Conservation (phyloP, 2,888 invertebrate genomes). For the Zygogramma bicolorata region DNA sequence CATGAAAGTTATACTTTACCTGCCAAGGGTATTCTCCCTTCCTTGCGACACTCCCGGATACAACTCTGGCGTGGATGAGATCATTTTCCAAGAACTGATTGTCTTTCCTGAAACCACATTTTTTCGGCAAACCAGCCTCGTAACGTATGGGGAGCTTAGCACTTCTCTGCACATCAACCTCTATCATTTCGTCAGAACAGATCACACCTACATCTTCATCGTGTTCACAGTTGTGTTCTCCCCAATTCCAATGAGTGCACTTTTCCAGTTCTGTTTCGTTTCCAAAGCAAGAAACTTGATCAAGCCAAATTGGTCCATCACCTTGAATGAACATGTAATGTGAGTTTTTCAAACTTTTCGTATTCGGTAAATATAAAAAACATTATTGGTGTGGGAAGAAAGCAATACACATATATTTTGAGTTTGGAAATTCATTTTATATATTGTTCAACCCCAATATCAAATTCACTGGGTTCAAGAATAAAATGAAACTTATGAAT, state of each 20-base stretch:
- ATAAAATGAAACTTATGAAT: too few relatives aligned
- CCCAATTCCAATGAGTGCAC: conserved; percentile 78
- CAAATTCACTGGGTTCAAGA: too few relatives aligned
- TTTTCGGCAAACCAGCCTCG: conserved; percentile 37
- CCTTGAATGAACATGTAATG: conserved; percentile 55
- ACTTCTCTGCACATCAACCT: conserved; percentile 48
- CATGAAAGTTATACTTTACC: conserved; percentile 62
- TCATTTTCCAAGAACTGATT: conserved; percentile 65
- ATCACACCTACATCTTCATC: conserved; percentile 75
- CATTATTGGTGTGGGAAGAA: too few relatives aligned
- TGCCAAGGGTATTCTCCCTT: conserved; percentile 83
- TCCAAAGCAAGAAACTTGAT: conserved; percentile 77
- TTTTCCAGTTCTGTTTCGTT: conserved; percentile 74
- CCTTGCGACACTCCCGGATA: conserved; percentile 73
- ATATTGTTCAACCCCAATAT: too few relatives aligned
- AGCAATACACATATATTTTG: too few relatives aligned
- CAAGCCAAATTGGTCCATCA: conserved; percentile 78
- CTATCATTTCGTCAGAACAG: conserved; percentile 63
- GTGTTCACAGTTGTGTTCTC: conserved; percentile 79
- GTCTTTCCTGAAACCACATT: conserved; percentile 70
- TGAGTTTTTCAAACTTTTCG: background rate
- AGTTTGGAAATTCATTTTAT: too few relatives aligned
- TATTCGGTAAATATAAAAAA: too few relatives aligned
- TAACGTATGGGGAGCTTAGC: conserved; percentile 27
- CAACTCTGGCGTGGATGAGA: conserved; percentile 71